Conservation (phyloP, 2,888 invertebrate species). For the Tipula confusa region DNA sequence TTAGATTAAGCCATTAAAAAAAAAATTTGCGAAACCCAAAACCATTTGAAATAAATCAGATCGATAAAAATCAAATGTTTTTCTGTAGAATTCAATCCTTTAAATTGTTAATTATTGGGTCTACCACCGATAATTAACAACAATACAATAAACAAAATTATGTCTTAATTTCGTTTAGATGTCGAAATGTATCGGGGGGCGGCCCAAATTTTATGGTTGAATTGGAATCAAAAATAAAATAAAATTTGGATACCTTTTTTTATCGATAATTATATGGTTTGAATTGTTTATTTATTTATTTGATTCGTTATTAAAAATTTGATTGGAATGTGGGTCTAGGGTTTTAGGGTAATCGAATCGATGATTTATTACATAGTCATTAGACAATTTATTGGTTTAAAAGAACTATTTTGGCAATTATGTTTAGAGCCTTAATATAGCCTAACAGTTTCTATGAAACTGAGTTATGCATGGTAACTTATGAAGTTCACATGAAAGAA, state of each 20-base stretch:
- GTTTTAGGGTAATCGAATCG: too few species aligned
- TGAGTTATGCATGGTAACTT: too few species aligned
- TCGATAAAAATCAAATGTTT: background rate
- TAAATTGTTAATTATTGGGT: background rate
- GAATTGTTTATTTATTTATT: background rate
- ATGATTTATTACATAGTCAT: too few species aligned
- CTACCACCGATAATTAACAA: background rate
- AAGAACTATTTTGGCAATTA: too few species aligned
- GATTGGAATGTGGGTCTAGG: background rate
- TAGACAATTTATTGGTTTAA: too few species aligned
- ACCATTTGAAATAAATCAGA: background rate
- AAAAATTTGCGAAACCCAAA: background rate
- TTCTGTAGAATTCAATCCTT: background rate
- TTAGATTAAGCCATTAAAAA: background rate
- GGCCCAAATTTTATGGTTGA: background rate
- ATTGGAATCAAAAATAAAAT: too few species aligned
- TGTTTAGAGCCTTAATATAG: too few species aligned
- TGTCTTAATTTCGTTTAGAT: background rate
- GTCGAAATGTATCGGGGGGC: background rate
- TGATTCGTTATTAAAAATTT: background rate
- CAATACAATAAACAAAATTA: background rate
- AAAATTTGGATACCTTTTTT: background rate
- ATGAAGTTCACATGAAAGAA: too few species aligned
- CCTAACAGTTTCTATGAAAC: too few species aligned
- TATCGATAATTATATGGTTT: background rate